Evolutionary conservation across 2,113 vertebrate genomes (phyloP).

Genomic region (Scartelaos histophorus): DNA sequence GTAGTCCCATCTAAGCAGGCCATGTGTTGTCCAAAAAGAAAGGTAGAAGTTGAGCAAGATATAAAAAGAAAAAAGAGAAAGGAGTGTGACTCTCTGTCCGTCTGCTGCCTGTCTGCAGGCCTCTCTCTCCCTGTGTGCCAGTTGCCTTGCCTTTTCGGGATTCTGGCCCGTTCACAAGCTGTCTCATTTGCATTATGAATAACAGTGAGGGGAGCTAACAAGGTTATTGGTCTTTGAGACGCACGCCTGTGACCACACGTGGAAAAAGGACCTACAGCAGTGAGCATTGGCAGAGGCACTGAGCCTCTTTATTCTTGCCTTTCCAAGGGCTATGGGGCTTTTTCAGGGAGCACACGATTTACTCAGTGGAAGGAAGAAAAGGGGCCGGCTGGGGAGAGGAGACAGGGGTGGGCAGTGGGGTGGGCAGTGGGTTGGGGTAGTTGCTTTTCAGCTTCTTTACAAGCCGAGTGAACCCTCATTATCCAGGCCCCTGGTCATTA

Average conservation of each 20-base stretch:
- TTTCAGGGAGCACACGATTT: slow-evolving; percentile 78
- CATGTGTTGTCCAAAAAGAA: slow-evolving; percentile 71
- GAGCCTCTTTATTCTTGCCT: slow-evolving; percentile 85
- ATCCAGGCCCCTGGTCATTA: slow-evolving; percentile 75
- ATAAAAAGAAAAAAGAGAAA: slow-evolving; percentile 67
- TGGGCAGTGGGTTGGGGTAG: slow-evolving; percentile 55
- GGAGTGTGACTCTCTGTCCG: slow-evolving; percentile 43
- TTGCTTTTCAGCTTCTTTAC: slow-evolving; percentile 76
- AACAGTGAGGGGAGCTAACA: slow-evolving; percentile 87
- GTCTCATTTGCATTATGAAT: slow-evolving; percentile 89
- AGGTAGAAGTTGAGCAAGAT: slow-evolving; percentile 73
- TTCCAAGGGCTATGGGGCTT: slow-evolving; percentile 77
- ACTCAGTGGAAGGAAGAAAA: slow-evolving; percentile 79
- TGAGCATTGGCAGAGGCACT: slow-evolving; percentile 83
- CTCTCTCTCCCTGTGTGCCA: slow-evolving; percentile 60
- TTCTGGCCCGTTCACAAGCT: slow-evolving; percentile 84
- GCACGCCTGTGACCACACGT: slow-evolving; percentile 86
- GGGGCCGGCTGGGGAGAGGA: slow-evolving; percentile 56
- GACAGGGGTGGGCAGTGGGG: slow-evolving; percentile 36
- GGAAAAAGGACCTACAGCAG: slow-evolving; percentile 93
- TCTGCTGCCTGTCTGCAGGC: slow-evolving; percentile 31
- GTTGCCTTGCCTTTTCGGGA: slow-evolving; percentile 74
- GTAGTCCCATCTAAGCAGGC: slow-evolving; percentile 72
- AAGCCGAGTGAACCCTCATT: slow-evolving; percentile 78
- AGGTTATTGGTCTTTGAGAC: slow-evolving; percentile 90